These are phyloP conservation scores for Barypeithes pellucidus DNA, from an alignment of 2,888 invertebrate species.

Conservation along the genomic window DNA sequence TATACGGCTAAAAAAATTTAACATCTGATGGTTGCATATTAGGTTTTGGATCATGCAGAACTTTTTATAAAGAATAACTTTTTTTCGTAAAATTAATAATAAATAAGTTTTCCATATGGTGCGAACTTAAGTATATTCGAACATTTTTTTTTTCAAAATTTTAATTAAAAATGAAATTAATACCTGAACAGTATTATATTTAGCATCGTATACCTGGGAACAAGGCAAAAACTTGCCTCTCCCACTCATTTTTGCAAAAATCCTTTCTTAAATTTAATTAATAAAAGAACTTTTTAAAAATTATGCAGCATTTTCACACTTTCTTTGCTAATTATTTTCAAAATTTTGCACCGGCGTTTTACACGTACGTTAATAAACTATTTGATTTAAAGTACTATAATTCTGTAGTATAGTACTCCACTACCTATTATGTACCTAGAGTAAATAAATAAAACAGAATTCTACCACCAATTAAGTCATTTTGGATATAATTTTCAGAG, in stretches of 20 bases:
- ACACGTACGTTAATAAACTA: neutral
- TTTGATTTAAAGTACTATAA: neutral
- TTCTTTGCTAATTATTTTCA: neutral
- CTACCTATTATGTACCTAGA: neutral
- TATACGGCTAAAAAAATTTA: no score
- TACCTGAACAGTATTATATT: slow-evolving; percentile 63
- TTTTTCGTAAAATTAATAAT: no score
- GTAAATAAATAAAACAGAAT: slow-evolving; percentile 3
- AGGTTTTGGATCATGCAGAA: no score
- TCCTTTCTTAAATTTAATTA: neutral
- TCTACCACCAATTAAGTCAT: slow-evolving; percentile 4
- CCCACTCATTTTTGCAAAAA: slow-evolving; percentile 47
- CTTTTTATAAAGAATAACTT: no score
- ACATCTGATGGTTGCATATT: no score
- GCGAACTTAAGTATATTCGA: no score
- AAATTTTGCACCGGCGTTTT: neutral
- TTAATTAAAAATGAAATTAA: slow-evolving; percentile 19
- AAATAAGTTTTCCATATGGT: no score
- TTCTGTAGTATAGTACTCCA: neutral
- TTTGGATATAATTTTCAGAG: neutral
- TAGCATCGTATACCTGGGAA: slow-evolving; percentile 61
- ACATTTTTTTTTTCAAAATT: no score
- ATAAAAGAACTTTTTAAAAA: neutral
- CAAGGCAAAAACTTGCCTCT: slow-evolving; percentile 56
- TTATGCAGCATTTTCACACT: neutral